Evolutionary conservation across 2,888 invertebrate species (phyloP).

Genomic region (Orchesellides sinensis): DNA sequence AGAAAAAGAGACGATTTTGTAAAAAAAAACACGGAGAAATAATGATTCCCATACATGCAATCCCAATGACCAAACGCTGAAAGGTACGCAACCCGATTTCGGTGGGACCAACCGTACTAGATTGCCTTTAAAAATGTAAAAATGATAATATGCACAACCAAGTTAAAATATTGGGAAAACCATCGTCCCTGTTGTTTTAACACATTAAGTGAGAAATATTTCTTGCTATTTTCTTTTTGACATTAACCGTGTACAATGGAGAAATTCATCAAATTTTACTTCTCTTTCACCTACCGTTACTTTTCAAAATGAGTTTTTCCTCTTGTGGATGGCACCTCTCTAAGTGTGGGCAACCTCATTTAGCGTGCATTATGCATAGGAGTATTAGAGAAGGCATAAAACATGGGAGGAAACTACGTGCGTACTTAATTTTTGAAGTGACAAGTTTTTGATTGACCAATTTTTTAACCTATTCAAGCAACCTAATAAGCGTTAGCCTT

Average conservation of each 20-base stretch:
- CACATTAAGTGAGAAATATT: conserved; percentile 16
- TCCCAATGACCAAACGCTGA: conserved; percentile 57
- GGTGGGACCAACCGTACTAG: not conserved
- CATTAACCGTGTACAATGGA: conserved; percentile 35
- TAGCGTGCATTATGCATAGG: not conserved
- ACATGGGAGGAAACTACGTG: conserved; percentile 52
- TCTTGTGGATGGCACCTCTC: too few species aligned
- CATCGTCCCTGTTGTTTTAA: not conserved
- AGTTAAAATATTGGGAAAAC: not conserved
- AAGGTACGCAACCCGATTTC: conserved; percentile 1
- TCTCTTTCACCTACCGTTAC: conserved; percentile 31
- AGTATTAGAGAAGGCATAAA: not conserved
- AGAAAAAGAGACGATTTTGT: conserved; percentile 64
- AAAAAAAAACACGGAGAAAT: conserved; percentile 69
- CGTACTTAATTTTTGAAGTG: conserved; percentile 58
- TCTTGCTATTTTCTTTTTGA: conserved; percentile 36
- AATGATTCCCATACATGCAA: conserved; percentile 75
- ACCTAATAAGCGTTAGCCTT: not conserved
- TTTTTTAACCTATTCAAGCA: conserved; percentile 29
- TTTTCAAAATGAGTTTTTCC: conserved; percentile 23
- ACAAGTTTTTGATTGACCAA: conserved; percentile 58
- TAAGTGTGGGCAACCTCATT: too few species aligned
- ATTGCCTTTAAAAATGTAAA: not conserved
- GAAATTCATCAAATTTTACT: conserved; percentile 48
- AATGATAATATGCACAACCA: conserved; percentile 1